Conservation (phyloP, 1,140 invertebrate genomes). For the Telenomus remus region DNA sequence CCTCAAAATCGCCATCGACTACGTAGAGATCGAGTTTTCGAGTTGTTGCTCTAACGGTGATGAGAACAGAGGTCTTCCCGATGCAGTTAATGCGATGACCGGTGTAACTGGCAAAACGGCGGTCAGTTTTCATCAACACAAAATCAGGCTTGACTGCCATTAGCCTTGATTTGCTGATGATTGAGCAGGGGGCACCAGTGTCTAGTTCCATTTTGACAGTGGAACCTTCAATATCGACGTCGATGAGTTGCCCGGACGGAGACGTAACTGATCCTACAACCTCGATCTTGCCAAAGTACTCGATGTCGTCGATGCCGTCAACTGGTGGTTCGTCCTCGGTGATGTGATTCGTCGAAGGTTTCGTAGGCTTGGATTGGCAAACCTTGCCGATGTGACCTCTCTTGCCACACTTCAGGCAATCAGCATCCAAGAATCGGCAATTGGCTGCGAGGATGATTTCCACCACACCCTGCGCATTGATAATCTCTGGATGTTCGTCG, state of each 20-base stretch:
- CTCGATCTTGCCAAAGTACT: slow-evolving; percentile 3
- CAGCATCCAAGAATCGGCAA: slow-evolving; percentile 5
- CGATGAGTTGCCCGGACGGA: not conserved
- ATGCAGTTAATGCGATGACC: not conserved
- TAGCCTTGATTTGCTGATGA: slow-evolving; percentile 16
- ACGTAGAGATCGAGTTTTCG: not conserved
- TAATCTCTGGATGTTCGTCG: not conserved
- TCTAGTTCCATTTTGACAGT: slow-evolving; percentile 16
- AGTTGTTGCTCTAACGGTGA: not conserved
- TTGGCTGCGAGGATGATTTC: slow-evolving; percentile 3
- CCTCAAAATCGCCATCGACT: not conserved
- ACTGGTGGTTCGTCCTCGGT: not conserved
- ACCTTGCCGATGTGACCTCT: slow-evolving; percentile 8
- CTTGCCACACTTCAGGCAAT: slow-evolving; percentile 1
- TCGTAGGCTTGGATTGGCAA: slow-evolving; percentile 4
- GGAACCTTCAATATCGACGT: not conserved
- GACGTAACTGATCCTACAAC: not conserved
- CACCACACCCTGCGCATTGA: slow-evolving; percentile 8
- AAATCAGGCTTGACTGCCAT: not conserved
- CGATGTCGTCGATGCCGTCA: slow-evolving; percentile 1
- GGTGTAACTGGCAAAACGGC: not conserved
- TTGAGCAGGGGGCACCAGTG: slow-evolving; percentile 28
- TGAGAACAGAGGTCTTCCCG: not conserved
- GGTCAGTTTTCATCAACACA: not conserved
- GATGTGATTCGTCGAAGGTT: not conserved